A percentile compares a stretch with the other conserved stretches of the same genome.
phyloP scores from a whole-genome alignment of 2,113 vertebrate genomes.

The Cinclus mexicanus region DNA sequence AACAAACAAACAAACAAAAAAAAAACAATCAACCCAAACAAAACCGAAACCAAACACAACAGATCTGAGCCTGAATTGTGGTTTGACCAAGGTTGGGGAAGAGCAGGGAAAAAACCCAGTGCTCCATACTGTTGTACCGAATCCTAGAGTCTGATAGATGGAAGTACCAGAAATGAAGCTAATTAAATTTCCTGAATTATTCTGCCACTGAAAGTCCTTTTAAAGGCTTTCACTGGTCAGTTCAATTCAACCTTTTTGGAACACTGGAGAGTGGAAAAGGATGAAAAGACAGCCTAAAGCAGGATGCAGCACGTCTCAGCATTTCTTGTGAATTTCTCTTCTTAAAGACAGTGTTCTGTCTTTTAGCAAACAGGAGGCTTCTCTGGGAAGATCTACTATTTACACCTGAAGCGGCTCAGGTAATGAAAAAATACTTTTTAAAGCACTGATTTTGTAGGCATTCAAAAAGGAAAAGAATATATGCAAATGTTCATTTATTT shows the following conservation, averaged over 20 bases:
- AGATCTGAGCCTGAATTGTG: background rate
- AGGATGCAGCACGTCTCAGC: background rate
- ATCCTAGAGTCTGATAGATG: background rate
- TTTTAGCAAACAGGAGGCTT: background rate
- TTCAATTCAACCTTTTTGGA: background rate
- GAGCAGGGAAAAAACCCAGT: background rate
- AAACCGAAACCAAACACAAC: background rate
- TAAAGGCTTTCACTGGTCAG: background rate
- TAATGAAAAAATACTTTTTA: background rate
- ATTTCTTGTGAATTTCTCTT: background rate
- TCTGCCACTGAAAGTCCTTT: background rate
- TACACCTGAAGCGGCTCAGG: background rate
- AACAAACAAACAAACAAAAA: no score
- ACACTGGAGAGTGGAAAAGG: background rate
- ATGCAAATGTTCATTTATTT: background rate
- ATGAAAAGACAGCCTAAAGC: background rate
- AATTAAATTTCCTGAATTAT: background rate
- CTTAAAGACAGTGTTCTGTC: background rate
- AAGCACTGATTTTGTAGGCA: background rate
- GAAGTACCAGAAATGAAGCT: background rate
- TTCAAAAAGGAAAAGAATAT: background rate
- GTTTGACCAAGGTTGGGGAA: background rate
- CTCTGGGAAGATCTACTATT: background rate
- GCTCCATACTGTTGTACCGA: background rate
- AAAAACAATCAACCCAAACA: no score